Conservation (phyloP, 2,888 invertebrate genomes). For the Lycia hirtaria region DNA sequence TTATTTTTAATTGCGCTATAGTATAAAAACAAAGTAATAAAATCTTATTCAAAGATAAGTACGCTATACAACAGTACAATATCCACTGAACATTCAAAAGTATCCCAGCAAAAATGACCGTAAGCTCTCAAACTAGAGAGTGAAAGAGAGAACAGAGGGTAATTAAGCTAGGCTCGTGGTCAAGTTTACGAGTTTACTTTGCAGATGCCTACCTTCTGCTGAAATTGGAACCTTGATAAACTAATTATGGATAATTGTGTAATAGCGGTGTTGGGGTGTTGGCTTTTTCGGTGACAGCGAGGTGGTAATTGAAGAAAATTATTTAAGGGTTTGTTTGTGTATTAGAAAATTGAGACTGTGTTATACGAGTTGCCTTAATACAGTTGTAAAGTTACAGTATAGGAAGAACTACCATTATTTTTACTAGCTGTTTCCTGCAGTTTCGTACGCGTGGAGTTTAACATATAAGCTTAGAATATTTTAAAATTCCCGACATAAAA, state of each 20-base stretch:
- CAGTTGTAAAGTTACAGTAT: no score
- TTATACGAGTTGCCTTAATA: no score
- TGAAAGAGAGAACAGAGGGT: conserved; percentile 58
- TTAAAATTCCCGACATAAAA: no score
- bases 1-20: no score
- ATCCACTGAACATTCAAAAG: neutral
- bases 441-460: no score
- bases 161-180: conserved; percentile 65
- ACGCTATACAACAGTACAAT: neutral
- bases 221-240: conserved; percentile 47
- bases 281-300: conserved; percentile 24
- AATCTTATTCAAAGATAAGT: no score
- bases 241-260: conserved; percentile 55
- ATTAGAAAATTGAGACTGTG: neutral
- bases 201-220: conserved; percentile 46
- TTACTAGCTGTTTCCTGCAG: no score
- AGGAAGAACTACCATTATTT: no score
- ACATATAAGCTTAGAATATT: no score
- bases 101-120: neutral
- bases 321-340: conserved; percentile 12
- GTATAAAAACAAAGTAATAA: no score
- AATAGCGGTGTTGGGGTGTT: conserved; percentile 42
- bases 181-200: conserved; percentile 57
- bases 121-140: conserved; percentile 40
- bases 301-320: conserved; percentile 18